Conservation (phyloP, 2,113 vertebrate species). For the Lasiurus borealis region DNA sequence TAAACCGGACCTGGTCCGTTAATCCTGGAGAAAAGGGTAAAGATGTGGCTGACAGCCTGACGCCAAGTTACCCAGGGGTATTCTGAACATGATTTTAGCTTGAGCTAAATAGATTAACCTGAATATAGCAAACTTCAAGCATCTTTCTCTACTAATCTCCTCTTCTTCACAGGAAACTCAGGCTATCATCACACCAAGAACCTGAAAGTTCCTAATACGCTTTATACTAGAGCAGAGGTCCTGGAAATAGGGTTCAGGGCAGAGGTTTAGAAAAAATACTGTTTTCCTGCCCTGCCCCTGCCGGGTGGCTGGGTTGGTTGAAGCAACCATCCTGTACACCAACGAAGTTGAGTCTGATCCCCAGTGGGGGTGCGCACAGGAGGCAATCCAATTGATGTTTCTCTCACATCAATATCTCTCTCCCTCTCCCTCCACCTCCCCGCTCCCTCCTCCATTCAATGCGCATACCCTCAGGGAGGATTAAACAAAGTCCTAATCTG, state of each 20-base stretch:
- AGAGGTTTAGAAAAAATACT: neutral
- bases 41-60: neutral
- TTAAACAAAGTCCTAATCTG: neutral
- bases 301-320: neutral
- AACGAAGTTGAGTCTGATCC: neutral
- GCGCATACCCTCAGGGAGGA: neutral
- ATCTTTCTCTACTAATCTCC: neutral
- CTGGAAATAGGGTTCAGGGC: neutral
- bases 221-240: neutral
- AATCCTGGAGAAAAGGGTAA: neutral
- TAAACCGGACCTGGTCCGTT: neutral
- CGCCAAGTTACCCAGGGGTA: slow-evolving; percentile 25
- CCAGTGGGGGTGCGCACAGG: neutral
- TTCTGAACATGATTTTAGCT: neutral
- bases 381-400: neutral
- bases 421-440: too few species aligned
- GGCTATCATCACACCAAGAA: slow-evolving; percentile 25
- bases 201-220: slow-evolving; percentile 9
- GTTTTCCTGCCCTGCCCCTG: neutral
- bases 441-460: neutral
- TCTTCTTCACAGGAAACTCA: slow-evolving; percentile 56
- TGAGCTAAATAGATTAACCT: neutral
- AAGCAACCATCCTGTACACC: neutral
- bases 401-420: too few species aligned
- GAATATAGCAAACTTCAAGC: neutral